Evolutionary conservation across 2,797 vertebrate genomes (phyloP).

Genomic region (Silurus lanzhouensis): DNA sequence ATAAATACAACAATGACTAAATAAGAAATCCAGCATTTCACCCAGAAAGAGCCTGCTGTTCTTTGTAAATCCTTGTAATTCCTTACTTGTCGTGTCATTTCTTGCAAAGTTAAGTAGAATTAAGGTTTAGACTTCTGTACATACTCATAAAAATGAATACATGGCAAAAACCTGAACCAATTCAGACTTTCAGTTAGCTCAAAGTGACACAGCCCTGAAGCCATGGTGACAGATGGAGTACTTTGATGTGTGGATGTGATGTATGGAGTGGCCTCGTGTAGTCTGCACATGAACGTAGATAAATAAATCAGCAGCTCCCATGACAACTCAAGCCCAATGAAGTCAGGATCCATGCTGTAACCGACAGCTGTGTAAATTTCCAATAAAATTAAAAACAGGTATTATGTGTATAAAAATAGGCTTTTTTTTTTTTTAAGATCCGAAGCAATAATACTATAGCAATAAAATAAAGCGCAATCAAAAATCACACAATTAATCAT

Average conservation of each 20-base stretch:
- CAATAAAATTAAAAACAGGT: not conserved
- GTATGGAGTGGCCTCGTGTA: not conserved
- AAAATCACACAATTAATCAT: not conserved
- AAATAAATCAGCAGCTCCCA: conserved; percentile 4
- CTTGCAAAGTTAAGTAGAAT: not conserved
- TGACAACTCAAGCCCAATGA: not conserved
- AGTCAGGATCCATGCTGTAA: not conserved
- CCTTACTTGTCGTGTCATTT: not conserved
- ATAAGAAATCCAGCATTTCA: not conserved
- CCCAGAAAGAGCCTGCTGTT: not conserved
- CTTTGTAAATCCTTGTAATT: not conserved
- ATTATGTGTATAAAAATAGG: not conserved
- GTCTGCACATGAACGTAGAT: not conserved
- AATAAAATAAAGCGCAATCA: not conserved
- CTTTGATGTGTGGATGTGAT: conserved; percentile 10
- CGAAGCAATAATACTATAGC: not conserved
- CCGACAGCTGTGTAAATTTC: not conserved
- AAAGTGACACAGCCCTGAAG: conserved; percentile 9
- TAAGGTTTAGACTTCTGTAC: not conserved
- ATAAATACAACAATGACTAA: conserved; percentile 25
- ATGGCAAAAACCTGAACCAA: not conserved
- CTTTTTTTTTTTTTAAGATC: not conserved
- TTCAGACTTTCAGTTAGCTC: not conserved
- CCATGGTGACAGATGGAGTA: not conserved
- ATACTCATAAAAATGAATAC: not conserved